Percentiles rank a stretch among this genome's conserved stretches.
Conservation (phyloP, 2,797 vertebrate genomes). For the Synanceia verrucosa region DNA sequence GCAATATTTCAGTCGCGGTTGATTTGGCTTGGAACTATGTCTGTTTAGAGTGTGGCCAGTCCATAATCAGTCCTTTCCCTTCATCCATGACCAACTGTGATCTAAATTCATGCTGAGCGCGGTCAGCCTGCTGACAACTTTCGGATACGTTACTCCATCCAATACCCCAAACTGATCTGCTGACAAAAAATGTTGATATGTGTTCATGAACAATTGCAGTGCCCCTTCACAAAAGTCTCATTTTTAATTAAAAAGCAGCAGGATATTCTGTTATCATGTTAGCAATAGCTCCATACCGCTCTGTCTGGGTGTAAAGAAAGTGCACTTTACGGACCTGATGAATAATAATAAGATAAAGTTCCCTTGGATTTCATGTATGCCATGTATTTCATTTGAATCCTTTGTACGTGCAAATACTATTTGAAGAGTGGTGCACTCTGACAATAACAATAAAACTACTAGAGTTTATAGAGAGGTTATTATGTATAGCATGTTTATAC, state of each 20-base stretch:
- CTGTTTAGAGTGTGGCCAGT: background rate
- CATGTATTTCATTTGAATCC: background rate
- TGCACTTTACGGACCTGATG: background rate
- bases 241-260: background rate
- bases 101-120: background rate
- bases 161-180: background rate
- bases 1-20: background rate
- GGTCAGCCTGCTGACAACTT: background rate
- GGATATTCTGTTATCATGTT: background rate
- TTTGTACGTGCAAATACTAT: background rate
- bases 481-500: background rate
- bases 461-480: background rate
- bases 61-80: background rate
- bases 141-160: background rate
- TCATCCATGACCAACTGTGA: background rate
- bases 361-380: background rate
- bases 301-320: background rate
- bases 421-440: background rate
- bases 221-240: background rate
- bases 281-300: background rate
- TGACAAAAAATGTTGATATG: background rate
- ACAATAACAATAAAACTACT: background rate
- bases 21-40: background rate
- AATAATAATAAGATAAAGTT: background rate
- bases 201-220: background rate